Conservation (phyloP, 2,113 vertebrate genomes). For the Dicrurus megarhynchus region DNA sequence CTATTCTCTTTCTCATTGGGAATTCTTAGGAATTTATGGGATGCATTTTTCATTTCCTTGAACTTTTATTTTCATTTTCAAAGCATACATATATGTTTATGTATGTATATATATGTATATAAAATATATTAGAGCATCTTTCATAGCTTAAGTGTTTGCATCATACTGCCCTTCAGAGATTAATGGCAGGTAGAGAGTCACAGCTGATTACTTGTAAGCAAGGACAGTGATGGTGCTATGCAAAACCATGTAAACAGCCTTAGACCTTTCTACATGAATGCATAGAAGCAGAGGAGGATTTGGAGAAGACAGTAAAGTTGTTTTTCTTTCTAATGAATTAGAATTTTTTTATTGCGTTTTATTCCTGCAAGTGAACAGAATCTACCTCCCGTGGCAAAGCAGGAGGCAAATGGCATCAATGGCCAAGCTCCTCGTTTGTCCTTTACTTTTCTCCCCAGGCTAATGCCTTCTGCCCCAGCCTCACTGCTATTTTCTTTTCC, state of each 20-base stretch:
- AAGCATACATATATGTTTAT: background rate
- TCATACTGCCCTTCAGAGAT: background rate
- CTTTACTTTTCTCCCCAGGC: background rate
- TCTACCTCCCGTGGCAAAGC: background rate
- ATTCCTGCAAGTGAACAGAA: background rate
- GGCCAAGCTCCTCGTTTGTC: background rate
- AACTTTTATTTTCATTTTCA: background rate
- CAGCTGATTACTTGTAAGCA: background rate
- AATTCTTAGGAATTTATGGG: background rate
- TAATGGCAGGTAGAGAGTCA: background rate
- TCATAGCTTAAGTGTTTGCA: background rate
- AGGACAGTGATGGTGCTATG: background rate
- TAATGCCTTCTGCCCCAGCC: background rate
- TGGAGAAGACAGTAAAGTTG: background rate
- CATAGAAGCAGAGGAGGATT: background rate
- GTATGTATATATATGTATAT: background rate
- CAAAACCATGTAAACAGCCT: background rate
- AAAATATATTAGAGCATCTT: background rate
- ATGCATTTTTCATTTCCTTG: background rate
- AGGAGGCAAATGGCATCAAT: background rate
- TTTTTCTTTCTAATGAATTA: background rate
- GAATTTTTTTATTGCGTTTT: background rate
- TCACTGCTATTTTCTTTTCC: background rate
- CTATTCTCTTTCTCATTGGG: background rate
- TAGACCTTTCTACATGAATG: background rate